Base-by-base conservation (phyloP, 2,113 vertebrate species). In the Nothocercus nigrocapillus region DNA sequence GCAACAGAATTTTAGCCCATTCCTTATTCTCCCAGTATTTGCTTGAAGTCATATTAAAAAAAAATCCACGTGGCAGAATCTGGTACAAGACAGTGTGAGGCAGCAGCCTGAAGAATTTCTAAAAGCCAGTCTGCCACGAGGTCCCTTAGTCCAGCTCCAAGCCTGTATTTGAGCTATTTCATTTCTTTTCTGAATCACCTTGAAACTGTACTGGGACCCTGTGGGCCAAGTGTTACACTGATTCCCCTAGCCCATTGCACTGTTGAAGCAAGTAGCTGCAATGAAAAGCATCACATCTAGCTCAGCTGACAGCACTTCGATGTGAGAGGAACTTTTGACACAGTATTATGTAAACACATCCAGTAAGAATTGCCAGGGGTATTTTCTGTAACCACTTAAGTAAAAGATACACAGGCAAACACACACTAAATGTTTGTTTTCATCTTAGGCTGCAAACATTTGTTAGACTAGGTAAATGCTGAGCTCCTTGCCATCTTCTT, bases 401-500 rank as follows among this genome's bases (percentile, higher is more conserved):
- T 54, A 70, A 63, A 40, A 34, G 24, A 42, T 21, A 62, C 1
- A 5, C 16, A 32, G 40, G 32, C 53, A n/a, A 36, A 61, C 36
- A 45, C 51, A 45, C 30, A 9, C 47, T 40, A 58, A 11, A 61
- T n/a, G 15, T 59, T 44, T 59, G 30, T 8, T 64, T 78, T 34
- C 40, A 25, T 34, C 7, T n/a, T 38, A 36, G 53, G 21, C 53
- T 69, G 38, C 63, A 75, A 67, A 82, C 32, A 10, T 36, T 62
- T 18, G 8, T 66, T 10, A 38, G 18, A 77, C 0, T 2, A 51
- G 49, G 51, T 59, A 45, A 82, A 61, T 3, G 1, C 27, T 0
- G 1, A 66, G 44, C 40, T 56, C 56, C 30, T 56, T 42, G 28
- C 47, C 32, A 20, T 28, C 30, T 32, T 30, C 28, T 75, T 62